Evolutionary conservation across 2,888 invertebrate genomes (phyloP), one percentile per base, ranked within the genome.

Genomic region (Philereme transversata): DNA sequence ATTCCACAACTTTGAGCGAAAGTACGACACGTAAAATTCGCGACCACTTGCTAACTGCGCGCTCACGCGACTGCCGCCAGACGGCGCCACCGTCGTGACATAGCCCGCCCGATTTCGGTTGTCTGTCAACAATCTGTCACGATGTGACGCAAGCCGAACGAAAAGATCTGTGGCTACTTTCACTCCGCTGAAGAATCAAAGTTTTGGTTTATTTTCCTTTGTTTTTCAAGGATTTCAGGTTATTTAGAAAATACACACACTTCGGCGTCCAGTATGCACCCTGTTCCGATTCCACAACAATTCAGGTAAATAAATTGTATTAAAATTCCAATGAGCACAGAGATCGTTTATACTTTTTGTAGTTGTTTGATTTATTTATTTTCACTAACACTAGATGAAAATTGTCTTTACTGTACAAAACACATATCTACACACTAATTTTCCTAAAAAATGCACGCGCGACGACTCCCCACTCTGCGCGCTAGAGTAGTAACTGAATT

Each of bases 1-100:
- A 81, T 71, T 71, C 63, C 55, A 74, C 72, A 81, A 83, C 81
- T 84, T 83, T 76, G 74, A 84, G 83, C 81, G 88, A 88, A 89
- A 87, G 88, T 87, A 82, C 78, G 88, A 88, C 89, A 90, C 89
- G 89, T 87, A 84, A 82, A 87, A 81, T 86, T 83, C 79, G 82
- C 84, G 79, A 84, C 74, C 80, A 72, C 77, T 79, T 78, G 77
- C 78, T 78, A 78, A 78, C 72, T 77, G 83, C 74, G 75, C 79
- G 78, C 45, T 44, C 41, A 63, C 59, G 52, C 59, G 52, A 63
- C 63, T 63, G 59, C 38, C 63, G 36, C 55, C 38, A 89, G 90
- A 82, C 86, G 90, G 89, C 90, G 90, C 86, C 73, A 71, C 77
- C 70, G 76, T 71, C 70, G 71, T 64, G 70, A 62, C 74, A 70